Percentiles rank a stretch among this genome's conserved stretches.
phyloP scores from a whole-genome alignment of 2,113 vertebrate species.

The Motacilla tschutschensis region DNA sequence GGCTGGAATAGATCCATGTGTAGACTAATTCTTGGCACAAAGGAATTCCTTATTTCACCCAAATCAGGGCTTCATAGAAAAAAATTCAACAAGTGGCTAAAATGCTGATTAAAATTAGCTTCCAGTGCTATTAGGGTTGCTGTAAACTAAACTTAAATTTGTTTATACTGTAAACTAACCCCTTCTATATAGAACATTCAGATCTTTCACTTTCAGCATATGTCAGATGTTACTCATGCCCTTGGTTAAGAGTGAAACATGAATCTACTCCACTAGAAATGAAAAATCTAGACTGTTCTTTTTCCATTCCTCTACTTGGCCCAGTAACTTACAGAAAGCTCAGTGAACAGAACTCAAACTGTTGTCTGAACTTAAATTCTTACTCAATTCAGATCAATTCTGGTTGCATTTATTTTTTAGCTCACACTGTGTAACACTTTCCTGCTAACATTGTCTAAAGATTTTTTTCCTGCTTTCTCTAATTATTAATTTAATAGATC shows the following conservation, averaged over 20 bases:
- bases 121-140: neutral
- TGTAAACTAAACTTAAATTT: neutral
- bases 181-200: neutral
- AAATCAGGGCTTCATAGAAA: neutral
- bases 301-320: neutral
- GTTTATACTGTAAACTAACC: neutral
- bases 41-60: neutral
- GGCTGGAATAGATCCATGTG: neutral
- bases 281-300: neutral
- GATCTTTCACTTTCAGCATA: neutral
- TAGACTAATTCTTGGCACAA: neutral
- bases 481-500: neutral
- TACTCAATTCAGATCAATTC: neutral
- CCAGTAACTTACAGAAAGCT: neutral
- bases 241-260: neutral
- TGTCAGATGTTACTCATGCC: neutral
- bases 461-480: neutral
- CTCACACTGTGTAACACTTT: neutral
- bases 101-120: neutral
- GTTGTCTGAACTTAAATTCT: neutral
- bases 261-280: neutral
- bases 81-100: neutral
- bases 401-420: neutral
- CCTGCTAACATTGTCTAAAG: neutral
- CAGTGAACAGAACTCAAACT: neutral